Conservation (phyloP, 2,113 vertebrate species). For the Typhlomys cinereus region DNA sequence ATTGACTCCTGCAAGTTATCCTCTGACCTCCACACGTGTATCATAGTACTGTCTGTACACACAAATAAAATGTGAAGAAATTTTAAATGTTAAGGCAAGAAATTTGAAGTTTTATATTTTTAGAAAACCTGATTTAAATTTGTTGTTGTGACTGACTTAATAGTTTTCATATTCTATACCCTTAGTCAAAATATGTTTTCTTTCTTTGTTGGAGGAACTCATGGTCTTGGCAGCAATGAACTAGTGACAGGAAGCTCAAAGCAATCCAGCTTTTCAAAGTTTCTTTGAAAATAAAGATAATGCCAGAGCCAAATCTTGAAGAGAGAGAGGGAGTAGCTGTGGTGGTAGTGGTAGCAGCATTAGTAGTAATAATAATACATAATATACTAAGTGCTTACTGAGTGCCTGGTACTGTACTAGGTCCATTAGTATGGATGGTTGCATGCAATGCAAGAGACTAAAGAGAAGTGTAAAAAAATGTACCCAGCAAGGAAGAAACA, state of each 20-base stretch:
- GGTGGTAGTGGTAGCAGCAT: too few relatives aligned
- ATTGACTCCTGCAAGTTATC: too few relatives aligned
- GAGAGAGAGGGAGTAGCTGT: background rate
- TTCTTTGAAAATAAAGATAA: background rate
- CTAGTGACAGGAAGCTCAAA: background rate
- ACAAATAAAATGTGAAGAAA: too few relatives aligned
- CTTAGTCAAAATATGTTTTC: background rate
- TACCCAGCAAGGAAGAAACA: background rate
- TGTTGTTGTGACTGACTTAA: background rate
- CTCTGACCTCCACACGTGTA: too few relatives aligned
- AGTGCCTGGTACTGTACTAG: background rate
- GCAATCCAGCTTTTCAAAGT: background rate
- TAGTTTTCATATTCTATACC: background rate
- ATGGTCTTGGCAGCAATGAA: background rate
- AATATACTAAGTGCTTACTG: background rate
- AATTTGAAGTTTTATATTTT: background rate
- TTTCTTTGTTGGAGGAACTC: conserved; percentile 14
- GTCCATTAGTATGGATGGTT: background rate
- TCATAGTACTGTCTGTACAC: too few relatives aligned
- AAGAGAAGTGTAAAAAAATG: background rate
- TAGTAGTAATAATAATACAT: background rate
- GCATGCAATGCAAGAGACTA: background rate
- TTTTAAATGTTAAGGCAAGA: conserved; percentile 20
- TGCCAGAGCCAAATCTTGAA: background rate
- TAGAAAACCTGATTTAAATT: background rate